Percentiles rank a stretch among this genome's conserved stretches.
phyloP scores from a whole-genome alignment of 2,113 vertebrate species.

The Bothrops jararaca region DNA sequence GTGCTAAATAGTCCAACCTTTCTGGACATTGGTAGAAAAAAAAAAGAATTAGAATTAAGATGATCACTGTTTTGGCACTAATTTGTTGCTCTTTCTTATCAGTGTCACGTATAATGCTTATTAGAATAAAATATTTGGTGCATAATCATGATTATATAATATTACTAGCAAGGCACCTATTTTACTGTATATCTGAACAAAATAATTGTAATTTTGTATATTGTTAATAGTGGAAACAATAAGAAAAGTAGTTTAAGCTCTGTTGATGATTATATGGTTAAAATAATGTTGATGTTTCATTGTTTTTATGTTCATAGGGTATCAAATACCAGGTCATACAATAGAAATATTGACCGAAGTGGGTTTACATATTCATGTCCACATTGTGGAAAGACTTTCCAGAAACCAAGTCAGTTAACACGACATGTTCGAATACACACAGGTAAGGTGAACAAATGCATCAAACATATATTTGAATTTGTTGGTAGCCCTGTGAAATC shows the following conservation, averaged over 20 bases:
- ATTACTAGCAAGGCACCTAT: background rate
- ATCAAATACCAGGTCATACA: constrained; percentile 89
- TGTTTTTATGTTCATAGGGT: constrained; percentile 67
- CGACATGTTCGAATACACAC: constrained; percentile 95
- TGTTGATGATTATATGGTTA: background rate
- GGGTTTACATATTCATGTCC: constrained; percentile 94
- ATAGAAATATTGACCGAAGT: constrained; percentile 92
- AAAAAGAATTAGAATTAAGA: background rate
- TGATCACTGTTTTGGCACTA: background rate
- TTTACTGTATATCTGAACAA: background rate
- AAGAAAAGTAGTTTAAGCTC: background rate
- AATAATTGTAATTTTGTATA: background rate
- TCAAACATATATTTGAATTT: background rate
- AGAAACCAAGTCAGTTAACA: constrained; percentile 95
- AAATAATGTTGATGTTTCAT: background rate
- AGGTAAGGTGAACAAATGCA: constrained; percentile 69
- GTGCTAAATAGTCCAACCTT: background rate
- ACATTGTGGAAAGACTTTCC: constrained; percentile 95
- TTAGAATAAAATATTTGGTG: background rate
- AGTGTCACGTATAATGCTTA: background rate
- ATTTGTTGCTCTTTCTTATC: background rate
- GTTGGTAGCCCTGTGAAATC: background rate
- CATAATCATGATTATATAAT: background rate
- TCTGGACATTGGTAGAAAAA: background rate
- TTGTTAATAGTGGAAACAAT: background rate